Evolutionary conservation across 2,113 vertebrate species (phyloP), one percentile per base, ranked within the genome.

Genomic region (Callaeas wilsoni): DNA sequence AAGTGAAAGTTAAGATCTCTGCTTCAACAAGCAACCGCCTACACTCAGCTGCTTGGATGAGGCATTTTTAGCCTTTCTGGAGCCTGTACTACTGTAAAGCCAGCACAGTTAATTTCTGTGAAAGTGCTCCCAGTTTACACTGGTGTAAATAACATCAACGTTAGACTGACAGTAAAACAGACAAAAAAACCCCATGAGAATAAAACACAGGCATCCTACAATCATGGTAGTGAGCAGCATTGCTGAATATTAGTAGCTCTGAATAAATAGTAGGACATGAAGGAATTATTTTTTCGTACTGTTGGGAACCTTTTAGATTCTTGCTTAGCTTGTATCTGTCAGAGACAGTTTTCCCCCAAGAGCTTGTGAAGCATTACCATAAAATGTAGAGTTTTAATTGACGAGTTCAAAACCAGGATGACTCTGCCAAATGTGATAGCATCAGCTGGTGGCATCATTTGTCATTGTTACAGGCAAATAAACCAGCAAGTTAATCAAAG

Each of bases 381-480:
- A 84, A 96, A 92, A 82, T 60, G 73, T 44, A 80, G 75, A 74
- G 69, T 77, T 95, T 84, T 96, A 96, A 95, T 68, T 87, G 88
- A 76, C 0, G 2, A 86, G 83, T 87, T 95, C 86, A 82, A 92
- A 95, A 78, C 76, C 47, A 78, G 39, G n/a, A 78, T 89, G 76
- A 53, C 49, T 89, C 73, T 95, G 96, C 96, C 96, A 97, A 96
- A 90, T 74, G 68, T 20, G 92, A 96, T 95, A 96, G 82, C 93
- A 93, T 97, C 96, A 96, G 93, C 93, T 93, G 80, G 90, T 94
- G 76, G 88, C 7, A 1, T 95, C 94, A 89, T 96, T 92, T 96
- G 92, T 96, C 96, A 94, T 94, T 92, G 88, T 96, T 96, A 94
- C 88, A 94, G 65, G 80, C 96, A 96, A 87, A 95, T 96, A 96